Evolutionary conservation across 2,113 vertebrate genomes (phyloP).

Genomic region (Syngnathus typhle): DNA sequence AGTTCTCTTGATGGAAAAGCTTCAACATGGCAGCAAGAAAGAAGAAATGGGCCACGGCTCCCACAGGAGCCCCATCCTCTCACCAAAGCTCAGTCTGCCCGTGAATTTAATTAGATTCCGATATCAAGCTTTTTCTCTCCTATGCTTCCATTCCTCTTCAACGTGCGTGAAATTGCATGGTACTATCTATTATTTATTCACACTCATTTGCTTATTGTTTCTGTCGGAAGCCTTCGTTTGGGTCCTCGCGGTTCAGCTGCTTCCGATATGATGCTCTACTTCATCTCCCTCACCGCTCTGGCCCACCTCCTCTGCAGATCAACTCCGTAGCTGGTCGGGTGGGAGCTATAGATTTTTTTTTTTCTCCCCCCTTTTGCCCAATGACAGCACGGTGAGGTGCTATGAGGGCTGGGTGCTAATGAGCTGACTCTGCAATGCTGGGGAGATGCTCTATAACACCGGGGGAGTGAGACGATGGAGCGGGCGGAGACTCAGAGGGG

Average conservation of each 20-base stretch:
- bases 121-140: constrained; percentile 58
- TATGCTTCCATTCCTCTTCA: constrained; percentile 63
- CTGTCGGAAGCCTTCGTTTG: constrained; percentile 45
- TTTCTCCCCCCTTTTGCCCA: constrained; percentile 63
- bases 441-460: constrained; percentile 78
- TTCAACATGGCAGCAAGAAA: constrained; percentile 40
- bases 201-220: constrained; percentile 67
- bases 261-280: constrained; percentile 48
- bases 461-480: constrained; percentile 73
- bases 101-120: constrained; percentile 73
- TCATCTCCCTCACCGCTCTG: constrained; percentile 43
- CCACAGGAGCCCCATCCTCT: constrained; percentile 58
- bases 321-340: constrained; percentile 74
- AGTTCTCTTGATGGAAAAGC: constrained; percentile 41
- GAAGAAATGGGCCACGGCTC: constrained; percentile 60
- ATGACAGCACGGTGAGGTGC: constrained; percentile 88
- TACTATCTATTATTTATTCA: constrained; percentile 74
- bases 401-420: constrained; percentile 98
- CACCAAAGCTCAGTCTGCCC: constrained; percentile 61
- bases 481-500: constrained; percentile 42
- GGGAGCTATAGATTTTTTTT: constrained; percentile 83
- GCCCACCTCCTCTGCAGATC: constrained; percentile 63
- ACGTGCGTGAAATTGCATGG: constrained; percentile 65
- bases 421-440: constrained; percentile 95
- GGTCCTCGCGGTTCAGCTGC: constrained; percentile 41